Percentiles rank a stretch among this genome's conserved stretches.
Evolutionary conservation across 1,140 invertebrate species (phyloP).

Genomic region (Apis dorsata): DNA sequence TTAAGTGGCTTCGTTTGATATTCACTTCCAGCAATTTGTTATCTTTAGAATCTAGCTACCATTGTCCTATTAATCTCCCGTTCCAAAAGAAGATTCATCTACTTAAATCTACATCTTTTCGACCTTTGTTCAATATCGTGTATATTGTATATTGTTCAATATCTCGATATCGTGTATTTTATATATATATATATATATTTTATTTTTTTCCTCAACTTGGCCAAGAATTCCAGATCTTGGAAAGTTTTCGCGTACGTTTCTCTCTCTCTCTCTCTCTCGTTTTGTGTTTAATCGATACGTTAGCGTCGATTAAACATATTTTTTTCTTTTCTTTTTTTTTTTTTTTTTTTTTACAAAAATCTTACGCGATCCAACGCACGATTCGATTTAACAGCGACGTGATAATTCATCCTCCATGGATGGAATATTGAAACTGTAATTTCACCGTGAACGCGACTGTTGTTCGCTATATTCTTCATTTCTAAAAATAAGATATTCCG

Average conservation of each 20-base stretch:
- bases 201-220: not conserved
- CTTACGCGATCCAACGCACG: not conserved
- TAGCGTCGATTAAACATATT: not conserved
- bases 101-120: no score
- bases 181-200: no score
- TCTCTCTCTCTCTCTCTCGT: not conserved
- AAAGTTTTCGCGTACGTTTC: not conserved
- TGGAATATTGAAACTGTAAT: not conserved
- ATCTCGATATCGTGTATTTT: no score
- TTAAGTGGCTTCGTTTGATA: constrained; percentile 12
- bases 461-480: not conserved
- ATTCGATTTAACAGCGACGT: constrained; percentile 1
- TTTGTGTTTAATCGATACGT: not conserved
- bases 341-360: not conserved
- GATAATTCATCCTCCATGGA: constrained; percentile 10
- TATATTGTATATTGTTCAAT: no score
- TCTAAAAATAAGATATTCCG: constrained; percentile 16
- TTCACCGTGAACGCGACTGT: not conserved
- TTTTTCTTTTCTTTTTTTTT: no score
- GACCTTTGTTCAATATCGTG: no score
- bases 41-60: no score
- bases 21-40: constrained; percentile 7
- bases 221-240: not conserved
- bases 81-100: no score
- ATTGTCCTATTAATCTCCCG: no score